Evolutionary conservation across 2,797 vertebrate species (phyloP).

Genomic region (Echeneis naucrates): DNA sequence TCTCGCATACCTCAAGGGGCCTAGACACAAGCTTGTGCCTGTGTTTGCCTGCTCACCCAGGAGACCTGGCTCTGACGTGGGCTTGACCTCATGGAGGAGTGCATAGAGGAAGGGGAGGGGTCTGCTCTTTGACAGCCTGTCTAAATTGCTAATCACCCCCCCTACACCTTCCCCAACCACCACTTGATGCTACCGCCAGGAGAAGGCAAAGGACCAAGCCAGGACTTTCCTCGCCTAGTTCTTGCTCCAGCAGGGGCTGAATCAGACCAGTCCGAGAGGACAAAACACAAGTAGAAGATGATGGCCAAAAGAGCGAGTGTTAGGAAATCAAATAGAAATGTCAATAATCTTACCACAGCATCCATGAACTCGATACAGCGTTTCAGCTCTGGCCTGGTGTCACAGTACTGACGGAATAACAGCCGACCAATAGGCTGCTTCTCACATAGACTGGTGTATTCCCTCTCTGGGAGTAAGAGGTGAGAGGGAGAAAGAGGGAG

Average conservation of each 20-base stretch:
- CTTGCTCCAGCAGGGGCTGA: conserved; percentile 18
- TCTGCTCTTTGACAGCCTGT: conserved; percentile 70
- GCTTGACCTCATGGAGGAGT: conserved; percentile 77
- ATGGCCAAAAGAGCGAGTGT: conserved; percentile 1
- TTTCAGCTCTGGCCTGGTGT: conserved; percentile 87
- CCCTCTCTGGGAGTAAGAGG: conserved; percentile 84
- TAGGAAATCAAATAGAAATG: not conserved
- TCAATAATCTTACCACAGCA: conserved; percentile 79
- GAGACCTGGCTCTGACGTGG: conserved; percentile 77
- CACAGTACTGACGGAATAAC: conserved; percentile 94
- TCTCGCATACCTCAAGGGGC: conserved; percentile 77
- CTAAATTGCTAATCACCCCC: conserved; percentile 71
- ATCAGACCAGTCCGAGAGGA: conserved; percentile 30
- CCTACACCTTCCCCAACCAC: conserved; percentile 50
- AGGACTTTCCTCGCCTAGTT: conserved; percentile 31
- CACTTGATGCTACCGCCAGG: conserved; percentile 52
- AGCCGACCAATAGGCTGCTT: conserved; percentile 94
- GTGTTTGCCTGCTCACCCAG: conserved; percentile 74
- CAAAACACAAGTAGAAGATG: conserved; percentile 24
- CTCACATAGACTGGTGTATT: conserved; percentile 92
- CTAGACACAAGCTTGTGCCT: conserved; percentile 75
- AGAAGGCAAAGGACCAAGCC: conserved; percentile 52
- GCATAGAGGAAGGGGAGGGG: conserved; percentile 66
- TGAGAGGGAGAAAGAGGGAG: not conserved
- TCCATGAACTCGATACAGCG: conserved; percentile 92